Percentiles rank a stretch among this genome's conserved stretches.
Conservation (phyloP, 2,888 invertebrate species). For the Caenorhabditis angaria region DNA sequence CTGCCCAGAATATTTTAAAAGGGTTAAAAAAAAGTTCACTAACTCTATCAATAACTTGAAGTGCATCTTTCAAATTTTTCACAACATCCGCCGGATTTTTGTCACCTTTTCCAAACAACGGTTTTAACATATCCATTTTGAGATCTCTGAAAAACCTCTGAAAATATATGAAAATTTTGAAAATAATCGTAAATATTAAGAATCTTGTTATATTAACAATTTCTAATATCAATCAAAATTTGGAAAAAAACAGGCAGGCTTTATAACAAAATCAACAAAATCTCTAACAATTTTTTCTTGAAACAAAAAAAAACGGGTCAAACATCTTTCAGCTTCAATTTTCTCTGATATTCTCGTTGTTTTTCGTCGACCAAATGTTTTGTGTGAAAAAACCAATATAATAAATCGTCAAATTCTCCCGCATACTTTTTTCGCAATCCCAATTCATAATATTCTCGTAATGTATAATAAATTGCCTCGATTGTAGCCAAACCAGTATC, state of each 20-base stretch:
- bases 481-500: slow-evolving; percentile 73
- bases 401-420: slow-evolving; percentile 62
- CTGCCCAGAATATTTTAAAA: background rate
- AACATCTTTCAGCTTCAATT: too few relatives aligned
- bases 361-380: slow-evolving; percentile 45
- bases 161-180: background rate
- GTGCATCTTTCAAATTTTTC: slow-evolving; percentile 88
- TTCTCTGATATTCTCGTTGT: slow-evolving; percentile 24
- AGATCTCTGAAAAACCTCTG: background rate
- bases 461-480: slow-evolving; percentile 74
- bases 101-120: slow-evolving; percentile 44
- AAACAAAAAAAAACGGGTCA: slow-evolving; percentile 4
- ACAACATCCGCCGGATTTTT: slow-evolving; percentile 89
- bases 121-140: slow-evolving; percentile 38
- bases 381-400: slow-evolving; percentile 69
- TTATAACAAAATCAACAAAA: too few relatives aligned
- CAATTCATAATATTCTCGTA: slow-evolving; percentile 57
- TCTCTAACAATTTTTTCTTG: too few relatives aligned
- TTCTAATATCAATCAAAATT: background rate
- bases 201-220: background rate
- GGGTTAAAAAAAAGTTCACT: slow-evolving; percentile 78
- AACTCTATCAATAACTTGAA: slow-evolving; percentile 85
- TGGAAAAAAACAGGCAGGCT: background rate
- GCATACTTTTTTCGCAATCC: slow-evolving; percentile 27
- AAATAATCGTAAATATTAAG: background rate